Conservation (phyloP, 2,888 invertebrate species). For the Polydrusus tereticollis region DNA sequence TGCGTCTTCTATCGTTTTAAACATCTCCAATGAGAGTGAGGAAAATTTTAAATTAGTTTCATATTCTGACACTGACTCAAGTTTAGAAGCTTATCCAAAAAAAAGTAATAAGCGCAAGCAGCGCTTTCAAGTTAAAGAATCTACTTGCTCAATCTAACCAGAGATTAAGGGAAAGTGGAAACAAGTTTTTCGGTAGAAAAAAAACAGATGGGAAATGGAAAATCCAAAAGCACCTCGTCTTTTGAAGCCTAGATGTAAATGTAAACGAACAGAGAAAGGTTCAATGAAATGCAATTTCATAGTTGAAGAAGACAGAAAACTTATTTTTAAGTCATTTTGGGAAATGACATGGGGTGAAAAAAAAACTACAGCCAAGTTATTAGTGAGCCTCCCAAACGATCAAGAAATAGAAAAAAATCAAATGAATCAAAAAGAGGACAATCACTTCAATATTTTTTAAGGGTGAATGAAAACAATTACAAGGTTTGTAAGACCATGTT, state of each 20-base stretch:
- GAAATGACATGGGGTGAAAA: constrained; percentile 23
- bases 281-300: constrained; percentile 8
- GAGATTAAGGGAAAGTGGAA: constrained; percentile 16
- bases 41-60: background rate
- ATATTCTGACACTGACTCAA: background rate
- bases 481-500: constrained; percentile 36
- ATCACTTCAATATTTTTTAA: constrained; percentile 30
- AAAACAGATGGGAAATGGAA: constrained; percentile 27
- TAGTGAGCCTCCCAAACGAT: constrained; percentile 25
- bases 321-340: constrained; percentile 15
- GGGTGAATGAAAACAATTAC: background rate
- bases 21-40: background rate
- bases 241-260: constrained; percentile 24
- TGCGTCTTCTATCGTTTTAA: no score
- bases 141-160: constrained; percentile 19
- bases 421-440: constrained; percentile 15
- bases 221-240: constrained; percentile 18
- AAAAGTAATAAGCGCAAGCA: background rate
- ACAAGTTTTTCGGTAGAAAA: constrained; percentile 10
- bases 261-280: constrained; percentile 12
- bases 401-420: constrained; percentile 27
- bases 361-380: constrained; percentile 28
- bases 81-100: background rate
- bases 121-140: constrained; percentile 1
- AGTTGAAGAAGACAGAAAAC: background rate